Base-by-base conservation (phyloP, 2,888 invertebrate genomes). In the Trileptium ribeirensis region DNA sequence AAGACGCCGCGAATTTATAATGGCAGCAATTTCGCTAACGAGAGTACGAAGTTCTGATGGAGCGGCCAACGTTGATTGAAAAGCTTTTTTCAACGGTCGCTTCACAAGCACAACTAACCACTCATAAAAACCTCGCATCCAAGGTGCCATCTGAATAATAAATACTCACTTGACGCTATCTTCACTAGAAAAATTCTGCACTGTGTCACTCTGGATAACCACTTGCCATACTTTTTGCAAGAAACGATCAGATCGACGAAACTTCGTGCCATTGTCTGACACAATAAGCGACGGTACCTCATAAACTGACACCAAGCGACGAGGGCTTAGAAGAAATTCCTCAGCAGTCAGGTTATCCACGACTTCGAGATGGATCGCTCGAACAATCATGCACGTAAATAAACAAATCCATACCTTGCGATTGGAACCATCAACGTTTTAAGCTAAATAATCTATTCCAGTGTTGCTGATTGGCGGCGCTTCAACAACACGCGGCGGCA, bases 41-140 rank as follows among this genome's bases (percentile, higher is more conserved):
- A 75, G 38, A 29, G 77, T 38, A n/a, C 39, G 77, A 37, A 75
- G 77, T n/a, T 75, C 37, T n/a, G 38, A 38, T 8, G 39, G n/a
- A 2, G 77, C n/a, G 8, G n/a, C 38, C n/a, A 36, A 75, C 29
- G 8, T 3, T 24, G 36, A 8, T 33, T 39, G n/a, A 15, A 75
- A 36, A 75, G 37, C 3, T 75, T 36, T 24, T 33, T 37, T 33
- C 77, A 75, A 38, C n/a, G 37, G 15, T 8, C 82, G 81, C 83
- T 90, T 90, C 2, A 89, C 67, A 2, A 88, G 78, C 2, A 87
- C 85, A 24, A 90, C 85, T 3, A 90, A 82, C n/a, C 89, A 83
- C 84, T 90, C 89, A 86, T 88, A 90, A 84, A 87, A 88, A 67
- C 90, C 89, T 78, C 89, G 89, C 89, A 88, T 88, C 89, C 90